A percentile compares a stretch with the other conserved stretches of the same genome.
Conservation (phyloP, 2,888 invertebrate species). For the Tyria jacobaeae region DNA sequence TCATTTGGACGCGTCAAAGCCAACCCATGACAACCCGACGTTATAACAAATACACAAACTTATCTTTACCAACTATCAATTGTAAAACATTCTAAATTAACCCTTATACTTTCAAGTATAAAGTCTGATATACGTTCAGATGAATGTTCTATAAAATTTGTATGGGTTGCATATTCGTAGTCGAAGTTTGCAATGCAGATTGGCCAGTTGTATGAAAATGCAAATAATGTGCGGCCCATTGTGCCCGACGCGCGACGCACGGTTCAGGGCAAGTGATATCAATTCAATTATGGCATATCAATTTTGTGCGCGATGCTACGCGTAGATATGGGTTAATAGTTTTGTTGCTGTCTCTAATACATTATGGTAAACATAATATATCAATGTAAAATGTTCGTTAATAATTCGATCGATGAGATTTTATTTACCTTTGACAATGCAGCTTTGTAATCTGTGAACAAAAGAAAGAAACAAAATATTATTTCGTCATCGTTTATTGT, state of each 20-base stretch:
- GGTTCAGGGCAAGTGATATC: constrained; percentile 43
- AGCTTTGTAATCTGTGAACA: too few relatives aligned
- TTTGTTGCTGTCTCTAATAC: constrained; percentile 18
- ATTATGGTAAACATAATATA: too few relatives aligned
- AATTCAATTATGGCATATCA: constrained; percentile 40
- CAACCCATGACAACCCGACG: constrained; percentile 64
- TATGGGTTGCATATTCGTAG: constrained; percentile 65
- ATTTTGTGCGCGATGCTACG: constrained; percentile 17
- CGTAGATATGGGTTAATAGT: constrained; percentile 5
- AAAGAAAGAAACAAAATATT: too few relatives aligned
- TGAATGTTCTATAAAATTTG: constrained; percentile 38
- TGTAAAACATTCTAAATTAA: not conserved
- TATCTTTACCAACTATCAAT: constrained; percentile 27
- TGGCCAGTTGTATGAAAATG: constrained; percentile 78
- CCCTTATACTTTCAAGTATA: not conserved
- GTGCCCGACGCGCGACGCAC: constrained; percentile 43
- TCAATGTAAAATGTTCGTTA: too few relatives aligned
- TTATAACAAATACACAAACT: constrained; percentile 51
- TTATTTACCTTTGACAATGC: too few relatives aligned
- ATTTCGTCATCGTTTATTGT: too few relatives aligned
- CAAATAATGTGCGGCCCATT: constrained; percentile 68
- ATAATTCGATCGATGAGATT: too few relatives aligned
- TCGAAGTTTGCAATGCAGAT: constrained; percentile 80
- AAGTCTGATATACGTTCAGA: constrained; percentile 13
- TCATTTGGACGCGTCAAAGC: constrained; percentile 70